A percentile compares a stretch with the other conserved stretches of the same genome.
phyloP scores from a whole-genome alignment of 2,113 vertebrate species.

The Oncorhynchus nerka region DNA sequence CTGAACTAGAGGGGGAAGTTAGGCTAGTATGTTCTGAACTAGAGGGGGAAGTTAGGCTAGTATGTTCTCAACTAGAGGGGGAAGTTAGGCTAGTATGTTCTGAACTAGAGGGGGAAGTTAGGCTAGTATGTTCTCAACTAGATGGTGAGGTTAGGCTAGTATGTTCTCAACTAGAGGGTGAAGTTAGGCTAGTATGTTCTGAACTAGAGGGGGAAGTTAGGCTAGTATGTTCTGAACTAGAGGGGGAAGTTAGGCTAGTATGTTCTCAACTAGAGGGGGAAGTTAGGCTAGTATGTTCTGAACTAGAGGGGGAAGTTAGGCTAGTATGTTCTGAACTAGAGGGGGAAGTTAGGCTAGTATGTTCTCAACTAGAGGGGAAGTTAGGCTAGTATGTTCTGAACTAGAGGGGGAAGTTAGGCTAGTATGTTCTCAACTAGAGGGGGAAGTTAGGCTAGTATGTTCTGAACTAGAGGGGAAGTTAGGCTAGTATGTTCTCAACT shows the following conservation, averaged over 20 bases:
- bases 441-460: not conserved
- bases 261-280: conserved; percentile 11
- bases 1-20: conserved; percentile 1
- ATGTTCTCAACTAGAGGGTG: not conserved
- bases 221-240: conserved; percentile 4
- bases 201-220: conserved; percentile 3
- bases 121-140: conserved; percentile 4
- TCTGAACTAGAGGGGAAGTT: not conserved
- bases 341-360: not conserved
- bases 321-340: conserved; percentile 8
- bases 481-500: conserved; percentile 1
- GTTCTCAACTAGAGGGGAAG: not conserved
- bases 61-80: conserved; percentile 9
- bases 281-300: not conserved
- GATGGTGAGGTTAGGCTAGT: not conserved
- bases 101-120: no score
- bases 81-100: not conserved
- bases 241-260: no score
- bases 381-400: conserved; percentile 10
- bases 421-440: not conserved
- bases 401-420: not conserved
- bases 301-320: conserved; percentile 1
- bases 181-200: not conserved
- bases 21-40: conserved; percentile 1
- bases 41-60: no score